phyloP scores from a whole-genome alignment of 2,797 vertebrate species.

The Paratrypauchen microcephalus region DNA sequence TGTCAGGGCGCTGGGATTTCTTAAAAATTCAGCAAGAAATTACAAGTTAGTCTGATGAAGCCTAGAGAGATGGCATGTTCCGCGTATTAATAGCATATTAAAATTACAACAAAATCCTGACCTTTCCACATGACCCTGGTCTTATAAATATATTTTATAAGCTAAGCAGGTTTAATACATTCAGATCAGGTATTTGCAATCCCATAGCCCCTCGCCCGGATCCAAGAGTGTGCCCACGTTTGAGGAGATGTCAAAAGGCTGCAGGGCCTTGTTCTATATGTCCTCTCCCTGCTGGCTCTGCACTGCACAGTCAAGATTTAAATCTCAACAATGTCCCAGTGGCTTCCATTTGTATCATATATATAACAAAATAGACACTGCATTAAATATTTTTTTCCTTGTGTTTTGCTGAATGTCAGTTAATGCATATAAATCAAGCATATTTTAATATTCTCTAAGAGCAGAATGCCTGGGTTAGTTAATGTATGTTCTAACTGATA shows the following conservation, averaged over 20 bases:
- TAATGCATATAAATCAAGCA: conserved; percentile 1
- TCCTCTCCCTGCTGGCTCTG: conserved; percentile 5
- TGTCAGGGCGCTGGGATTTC: background rate
- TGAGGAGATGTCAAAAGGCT: conserved; percentile 14
- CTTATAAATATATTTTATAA: conserved; percentile 17
- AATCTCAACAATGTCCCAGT: background rate
- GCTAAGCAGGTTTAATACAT: conserved; percentile 12
- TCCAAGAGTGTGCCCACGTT: conserved; percentile 9
- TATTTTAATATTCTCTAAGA: background rate
- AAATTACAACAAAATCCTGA: conserved; percentile 19
- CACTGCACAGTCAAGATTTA: conserved; percentile 8
- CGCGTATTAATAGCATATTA: conserved; percentile 15
- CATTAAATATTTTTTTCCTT: background rate
- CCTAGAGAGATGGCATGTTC: conserved; percentile 12
- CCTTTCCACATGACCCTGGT: conserved; percentile 8
- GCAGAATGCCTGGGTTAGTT: background rate
- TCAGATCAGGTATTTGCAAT: conserved; percentile 18
- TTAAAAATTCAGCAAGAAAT: conserved; percentile 12
- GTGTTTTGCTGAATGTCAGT: conserved; percentile 1
- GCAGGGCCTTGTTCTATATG: conserved; percentile 19
- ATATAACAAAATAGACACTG: background rate
- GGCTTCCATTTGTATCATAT: background rate
- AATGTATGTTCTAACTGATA: background rate
- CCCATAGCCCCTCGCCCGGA: conserved; percentile 10
- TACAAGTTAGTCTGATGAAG: conserved; percentile 14